Evolutionary conservation across 2,113 vertebrate genomes (phyloP).

Genomic region (Podilymbus podiceps): DNA sequence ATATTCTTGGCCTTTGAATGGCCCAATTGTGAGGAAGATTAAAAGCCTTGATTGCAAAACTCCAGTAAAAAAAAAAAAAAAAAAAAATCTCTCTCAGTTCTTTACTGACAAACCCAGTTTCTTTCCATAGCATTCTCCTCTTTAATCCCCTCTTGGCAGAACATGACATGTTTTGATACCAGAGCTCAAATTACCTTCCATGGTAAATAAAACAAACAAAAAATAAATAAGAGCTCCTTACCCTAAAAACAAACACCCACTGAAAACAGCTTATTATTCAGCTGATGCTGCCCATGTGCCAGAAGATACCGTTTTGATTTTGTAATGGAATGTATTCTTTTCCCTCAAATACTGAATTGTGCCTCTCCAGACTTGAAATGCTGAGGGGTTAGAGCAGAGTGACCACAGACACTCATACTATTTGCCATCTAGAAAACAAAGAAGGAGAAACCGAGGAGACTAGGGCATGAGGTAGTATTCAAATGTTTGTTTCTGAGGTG

Average conservation of each 20-base stretch:
- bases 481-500: not conserved
- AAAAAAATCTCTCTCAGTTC: conserved; percentile 25
- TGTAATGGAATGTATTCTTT: not conserved
- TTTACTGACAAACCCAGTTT: conserved; percentile 67
- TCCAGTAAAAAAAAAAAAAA: conserved; percentile 48
- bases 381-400: not conserved
- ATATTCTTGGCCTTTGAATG: conserved; percentile 13
- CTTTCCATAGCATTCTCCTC: conserved; percentile 64
- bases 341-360: not conserved
- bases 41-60: conserved; percentile 71
- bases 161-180: conserved; percentile 63
- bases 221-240: conserved; percentile 57
- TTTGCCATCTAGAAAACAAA: not conserved
- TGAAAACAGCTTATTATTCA: conserved; percentile 5
- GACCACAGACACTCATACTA: not conserved
- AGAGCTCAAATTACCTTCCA: conserved; percentile 72
- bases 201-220: conserved; percentile 73
- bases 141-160: conserved; percentile 78
- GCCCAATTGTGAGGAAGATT: conserved; percentile 60
- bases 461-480: not conserved
- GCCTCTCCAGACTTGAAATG: not conserved
- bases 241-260: conserved; percentile 71
- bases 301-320: conserved; percentile 14
- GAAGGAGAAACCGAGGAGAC: not conserved
- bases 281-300: conserved; percentile 2